Conservation (phyloP, 2,888 invertebrate genomes). For the Apotomis turbidana region DNA sequence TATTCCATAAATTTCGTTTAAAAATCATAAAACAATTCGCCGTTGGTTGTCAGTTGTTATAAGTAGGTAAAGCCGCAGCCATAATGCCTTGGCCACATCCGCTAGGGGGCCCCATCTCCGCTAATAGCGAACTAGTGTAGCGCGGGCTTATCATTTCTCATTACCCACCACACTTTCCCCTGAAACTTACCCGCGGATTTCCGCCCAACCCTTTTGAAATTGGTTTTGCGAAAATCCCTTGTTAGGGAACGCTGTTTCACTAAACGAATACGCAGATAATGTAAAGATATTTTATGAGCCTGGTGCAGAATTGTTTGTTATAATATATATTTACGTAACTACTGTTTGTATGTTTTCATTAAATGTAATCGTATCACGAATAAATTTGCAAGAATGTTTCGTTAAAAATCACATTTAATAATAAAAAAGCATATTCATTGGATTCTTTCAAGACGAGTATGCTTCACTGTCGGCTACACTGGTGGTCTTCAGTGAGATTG, state of each 20-base stretch:
- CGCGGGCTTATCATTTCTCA: slow-evolving; percentile 57
- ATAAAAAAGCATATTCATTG: too few species aligned
- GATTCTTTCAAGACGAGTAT: too few species aligned
- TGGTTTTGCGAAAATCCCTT: slow-evolving; percentile 37
- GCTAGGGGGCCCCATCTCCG: slow-evolving; percentile 12
- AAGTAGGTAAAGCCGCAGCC: slow-evolving; percentile 5
- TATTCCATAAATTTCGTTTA: not conserved
- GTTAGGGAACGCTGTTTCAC: slow-evolving; percentile 27
- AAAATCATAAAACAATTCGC: not conserved
- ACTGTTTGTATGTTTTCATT: too few species aligned
- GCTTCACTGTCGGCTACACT: too few species aligned
- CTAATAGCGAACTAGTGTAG: slow-evolving; percentile 61
- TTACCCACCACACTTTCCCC: slow-evolving; percentile 44
- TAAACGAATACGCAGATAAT: slow-evolving; percentile 32
- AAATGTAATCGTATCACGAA: too few species aligned
- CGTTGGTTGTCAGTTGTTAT: not conserved
- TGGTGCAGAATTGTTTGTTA: not conserved
- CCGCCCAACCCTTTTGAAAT: slow-evolving; percentile 39
- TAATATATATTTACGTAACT: not conserved
- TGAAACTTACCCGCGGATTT: slow-evolving; percentile 28
- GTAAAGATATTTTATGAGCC: slow-evolving; percentile 8
- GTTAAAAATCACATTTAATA: too few species aligned
- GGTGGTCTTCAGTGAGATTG: too few species aligned
- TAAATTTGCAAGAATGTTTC: too few species aligned
- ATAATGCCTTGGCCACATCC: slow-evolving; percentile 15